Conservation (phyloP, 2,797 vertebrate species). For the Moxostoma hubbsi region DNA sequence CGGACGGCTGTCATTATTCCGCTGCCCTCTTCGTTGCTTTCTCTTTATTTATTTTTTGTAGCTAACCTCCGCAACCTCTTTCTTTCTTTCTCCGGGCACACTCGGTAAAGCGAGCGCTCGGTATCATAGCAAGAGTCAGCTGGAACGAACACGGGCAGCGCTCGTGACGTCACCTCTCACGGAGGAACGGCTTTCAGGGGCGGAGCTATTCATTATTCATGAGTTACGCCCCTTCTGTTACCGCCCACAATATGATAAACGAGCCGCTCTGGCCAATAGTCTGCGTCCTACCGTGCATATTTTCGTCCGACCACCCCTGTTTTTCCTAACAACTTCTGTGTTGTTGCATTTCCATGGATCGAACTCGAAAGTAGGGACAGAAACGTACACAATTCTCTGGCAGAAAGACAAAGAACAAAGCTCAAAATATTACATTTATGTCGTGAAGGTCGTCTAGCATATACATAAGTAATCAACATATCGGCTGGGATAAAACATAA, state of each 20-base stretch:
- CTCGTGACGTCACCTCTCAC: slow-evolving; percentile 81
- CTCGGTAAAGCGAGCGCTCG: slow-evolving; percentile 56
- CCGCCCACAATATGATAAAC: slow-evolving; percentile 52
- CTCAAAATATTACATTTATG: neutral
- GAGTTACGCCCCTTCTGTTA: slow-evolving; percentile 18
- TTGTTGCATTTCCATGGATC: slow-evolving; percentile 5
- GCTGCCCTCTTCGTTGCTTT: slow-evolving; percentile 55
- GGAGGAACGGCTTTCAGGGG: slow-evolving; percentile 73
- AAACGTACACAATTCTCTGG: slow-evolving; percentile 19
- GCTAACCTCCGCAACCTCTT: slow-evolving; percentile 53
- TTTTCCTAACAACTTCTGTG: slow-evolving; percentile 43
- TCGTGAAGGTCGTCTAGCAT: neutral
- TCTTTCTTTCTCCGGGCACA: slow-evolving; percentile 43
- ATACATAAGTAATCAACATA: no score
- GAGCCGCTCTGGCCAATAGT: slow-evolving; percentile 33
- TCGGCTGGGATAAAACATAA: no score
- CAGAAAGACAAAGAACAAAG: neutral
- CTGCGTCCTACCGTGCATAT: neutral
- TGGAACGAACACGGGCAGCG: slow-evolving; percentile 84
- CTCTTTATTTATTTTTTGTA: slow-evolving; percentile 58
- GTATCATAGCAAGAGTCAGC: slow-evolving; percentile 73
- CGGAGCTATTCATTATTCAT: slow-evolving; percentile 72
- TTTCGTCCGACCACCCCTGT: slow-evolving; percentile 28
- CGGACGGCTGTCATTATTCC: slow-evolving; percentile 67
- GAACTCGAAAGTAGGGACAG: slow-evolving; percentile 17